Evolutionary conservation across 1,140 invertebrate species (phyloP).

Genomic region (Drosophila miranda): DNA sequence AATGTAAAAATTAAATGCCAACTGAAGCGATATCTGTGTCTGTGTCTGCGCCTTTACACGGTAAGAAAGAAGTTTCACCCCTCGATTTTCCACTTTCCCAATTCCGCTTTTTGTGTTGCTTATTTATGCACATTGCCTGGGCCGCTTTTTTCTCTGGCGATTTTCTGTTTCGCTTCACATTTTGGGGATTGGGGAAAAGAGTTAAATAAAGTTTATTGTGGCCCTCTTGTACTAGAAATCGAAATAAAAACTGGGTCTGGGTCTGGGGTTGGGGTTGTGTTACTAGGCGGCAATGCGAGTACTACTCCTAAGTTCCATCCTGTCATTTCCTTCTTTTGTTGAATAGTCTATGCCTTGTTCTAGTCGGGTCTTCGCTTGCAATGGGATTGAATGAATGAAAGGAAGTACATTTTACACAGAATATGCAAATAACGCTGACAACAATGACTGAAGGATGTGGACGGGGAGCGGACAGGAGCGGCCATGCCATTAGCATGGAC

Average conservation of each 20-base stretch:
- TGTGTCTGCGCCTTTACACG: background rate
- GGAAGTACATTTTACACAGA: constrained; percentile 72
- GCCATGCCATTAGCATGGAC: constrained; percentile 60
- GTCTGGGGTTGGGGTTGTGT: constrained; percentile 1
- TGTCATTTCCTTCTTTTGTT: background rate
- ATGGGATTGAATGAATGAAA: constrained; percentile 54
- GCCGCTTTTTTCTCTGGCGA: constrained; percentile 23
- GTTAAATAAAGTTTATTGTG: constrained; percentile 63
- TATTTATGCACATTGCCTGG: constrained; percentile 63
- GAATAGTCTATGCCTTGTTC: constrained; percentile 20
- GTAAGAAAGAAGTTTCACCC: constrained; percentile 38
- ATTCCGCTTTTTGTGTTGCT: constrained; percentile 64
- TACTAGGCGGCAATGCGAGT: constrained; percentile 12
- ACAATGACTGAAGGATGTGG: constrained; percentile 56
- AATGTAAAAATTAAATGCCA: constrained; percentile 57
- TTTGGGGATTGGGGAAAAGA: constrained; percentile 8
- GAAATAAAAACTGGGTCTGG: constrained; percentile 23
- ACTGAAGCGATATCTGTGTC: constrained; percentile 52
- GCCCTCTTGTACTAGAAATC: background rate
- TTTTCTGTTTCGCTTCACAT: constrained; percentile 76
- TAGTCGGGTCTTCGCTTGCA: constrained; percentile 53
- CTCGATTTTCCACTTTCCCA: constrained; percentile 32
- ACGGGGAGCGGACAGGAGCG: constrained; percentile 18
- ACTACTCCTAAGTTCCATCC: constrained; percentile 24
- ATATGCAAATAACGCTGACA: constrained; percentile 79